A percentile compares a stretch with the other conserved stretches of the same genome.
Evolutionary conservation across 2,797 vertebrate species (phyloP).

Genomic region (Sphaeramia orbicularis): DNA sequence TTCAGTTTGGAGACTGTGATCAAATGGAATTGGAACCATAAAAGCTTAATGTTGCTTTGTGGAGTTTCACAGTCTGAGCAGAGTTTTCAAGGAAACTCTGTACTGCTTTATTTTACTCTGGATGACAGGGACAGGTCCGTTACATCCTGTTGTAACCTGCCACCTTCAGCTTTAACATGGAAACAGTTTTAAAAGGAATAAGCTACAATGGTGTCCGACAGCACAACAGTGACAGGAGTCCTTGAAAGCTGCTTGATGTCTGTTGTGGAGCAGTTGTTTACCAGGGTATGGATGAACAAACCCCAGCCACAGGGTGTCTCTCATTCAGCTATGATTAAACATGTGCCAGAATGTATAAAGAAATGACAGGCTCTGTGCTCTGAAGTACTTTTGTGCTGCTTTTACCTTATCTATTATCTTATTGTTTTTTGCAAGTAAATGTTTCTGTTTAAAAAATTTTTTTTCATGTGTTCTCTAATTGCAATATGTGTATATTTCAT

Average conservation of each 20-base stretch:
- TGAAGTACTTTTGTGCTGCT: conserved; percentile 78
- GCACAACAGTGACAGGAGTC: conserved; percentile 46
- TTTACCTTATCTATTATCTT: conserved; percentile 70
- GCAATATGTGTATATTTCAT: conserved; percentile 69
- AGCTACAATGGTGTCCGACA: conserved; percentile 21
- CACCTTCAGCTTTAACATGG: conserved; percentile 21
- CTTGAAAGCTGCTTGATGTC: conserved; percentile 60
- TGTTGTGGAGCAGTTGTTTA: conserved; percentile 61
- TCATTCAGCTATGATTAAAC: conserved; percentile 61
- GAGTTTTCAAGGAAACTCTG: conserved; percentile 1
- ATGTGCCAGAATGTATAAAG: conserved; percentile 83
- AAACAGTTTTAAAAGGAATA: conserved; percentile 23
- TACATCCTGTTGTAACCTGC: conserved; percentile 6
- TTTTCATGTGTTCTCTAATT: conserved; percentile 69
- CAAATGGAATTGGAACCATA: conserved; percentile 8
- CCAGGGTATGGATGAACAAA: conserved; percentile 54
- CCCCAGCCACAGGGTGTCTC: conserved; percentile 62
- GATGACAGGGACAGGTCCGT: conserved; percentile 22
- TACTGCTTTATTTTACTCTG: conserved; percentile 18
- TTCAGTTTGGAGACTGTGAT: conserved; percentile 26
- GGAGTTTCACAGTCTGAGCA: conserved; percentile 29
- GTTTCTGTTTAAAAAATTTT: conserved; percentile 33
- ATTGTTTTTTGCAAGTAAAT: conserved; percentile 66
- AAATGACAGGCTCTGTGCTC: conserved; percentile 73
- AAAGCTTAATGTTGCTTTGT: conserved; percentile 20